Evolutionary conservation across 2,888 invertebrate genomes (phyloP).

Genomic region (Cybosia mesomella): DNA sequence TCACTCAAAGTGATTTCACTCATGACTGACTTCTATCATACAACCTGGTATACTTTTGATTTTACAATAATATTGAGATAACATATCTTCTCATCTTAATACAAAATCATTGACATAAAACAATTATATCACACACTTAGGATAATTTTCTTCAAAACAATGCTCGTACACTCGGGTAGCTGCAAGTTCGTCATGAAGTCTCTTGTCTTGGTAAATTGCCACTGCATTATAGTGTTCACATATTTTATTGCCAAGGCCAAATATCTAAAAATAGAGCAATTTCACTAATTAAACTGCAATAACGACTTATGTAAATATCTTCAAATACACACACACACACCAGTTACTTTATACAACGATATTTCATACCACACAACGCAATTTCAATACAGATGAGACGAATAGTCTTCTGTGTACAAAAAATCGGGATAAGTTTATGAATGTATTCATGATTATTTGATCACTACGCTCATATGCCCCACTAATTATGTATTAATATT

Average conservation of each 20-base stretch:
- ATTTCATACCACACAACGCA: conserved; percentile 11
- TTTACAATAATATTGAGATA: too few species aligned
- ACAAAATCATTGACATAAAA: not conserved
- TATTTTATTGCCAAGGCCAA: conserved; percentile 99
- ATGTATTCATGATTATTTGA: conserved; percentile 6
- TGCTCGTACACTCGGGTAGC: conserved; percentile 90
- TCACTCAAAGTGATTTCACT: too few species aligned
- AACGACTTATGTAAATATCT: not conserved
- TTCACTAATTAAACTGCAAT: not conserved
- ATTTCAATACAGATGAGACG: conserved; percentile 6
- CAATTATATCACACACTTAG: conserved; percentile 91
- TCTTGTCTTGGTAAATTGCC: conserved; percentile 97
- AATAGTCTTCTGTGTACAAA: conserved; percentile 3
- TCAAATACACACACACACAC: not conserved
- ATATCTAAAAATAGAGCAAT: conserved; percentile 90
- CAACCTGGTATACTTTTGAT: too few species aligned
- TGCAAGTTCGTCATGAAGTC: conserved; percentile 93
- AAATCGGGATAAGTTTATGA: conserved; percentile 6
- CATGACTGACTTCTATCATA: too few species aligned
- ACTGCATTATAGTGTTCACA: conserved; percentile 99
- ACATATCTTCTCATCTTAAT: not conserved
- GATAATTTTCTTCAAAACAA: conserved; percentile 99
- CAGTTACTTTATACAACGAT: conserved; percentile 5
- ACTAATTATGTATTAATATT: not conserved
- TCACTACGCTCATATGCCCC: not conserved